A percentile compares a stretch with the other conserved stretches of the same genome.
These are phyloP conservation scores for Mellivora capensis DNA, from an alignment of 2,113 vertebrate genomes.

Conservation along the genomic window DNA sequence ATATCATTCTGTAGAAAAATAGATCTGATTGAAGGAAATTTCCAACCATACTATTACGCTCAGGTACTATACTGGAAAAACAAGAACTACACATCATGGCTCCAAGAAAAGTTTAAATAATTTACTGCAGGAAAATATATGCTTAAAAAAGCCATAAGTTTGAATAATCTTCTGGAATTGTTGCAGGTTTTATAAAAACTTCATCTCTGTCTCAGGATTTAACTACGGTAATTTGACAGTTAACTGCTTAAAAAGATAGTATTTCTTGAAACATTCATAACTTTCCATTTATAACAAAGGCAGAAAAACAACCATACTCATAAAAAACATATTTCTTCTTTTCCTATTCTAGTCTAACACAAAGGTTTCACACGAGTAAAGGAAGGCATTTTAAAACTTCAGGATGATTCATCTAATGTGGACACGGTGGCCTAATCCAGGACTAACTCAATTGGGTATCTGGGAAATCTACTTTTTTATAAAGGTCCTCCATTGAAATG, in stretches of 20 bases:
- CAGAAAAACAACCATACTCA: not conserved
- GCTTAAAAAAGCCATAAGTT: not conserved
- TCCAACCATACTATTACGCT: not conserved
- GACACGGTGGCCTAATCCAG: not conserved
- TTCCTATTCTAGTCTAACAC: not conserved
- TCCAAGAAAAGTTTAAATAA: slow-evolving; percentile 23
- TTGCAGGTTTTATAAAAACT: slow-evolving; percentile 1
- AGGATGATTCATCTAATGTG: not conserved
- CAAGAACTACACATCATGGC: not conserved
- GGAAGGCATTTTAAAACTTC: not conserved
- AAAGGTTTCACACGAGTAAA: not conserved
- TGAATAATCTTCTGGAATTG: slow-evolving; percentile 16
- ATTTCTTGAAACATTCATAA: slow-evolving; percentile 15
- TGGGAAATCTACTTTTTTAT: not conserved
- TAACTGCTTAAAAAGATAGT: slow-evolving; percentile 15
- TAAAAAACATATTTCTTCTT: slow-evolving; percentile 32
- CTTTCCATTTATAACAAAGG: slow-evolving; percentile 12
- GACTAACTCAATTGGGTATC: not conserved
- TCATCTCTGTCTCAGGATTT: not conserved
- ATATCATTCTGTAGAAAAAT: slow-evolving; percentile 32
- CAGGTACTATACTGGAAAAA: not conserved
- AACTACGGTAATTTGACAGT: slow-evolving; percentile 10
- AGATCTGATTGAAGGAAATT: not conserved
- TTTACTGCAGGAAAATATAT: slow-evolving; percentile 19
- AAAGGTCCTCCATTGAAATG: not conserved